Conservation (phyloP, 2,113 vertebrate genomes). For the Sturnira hondurensis region DNA sequence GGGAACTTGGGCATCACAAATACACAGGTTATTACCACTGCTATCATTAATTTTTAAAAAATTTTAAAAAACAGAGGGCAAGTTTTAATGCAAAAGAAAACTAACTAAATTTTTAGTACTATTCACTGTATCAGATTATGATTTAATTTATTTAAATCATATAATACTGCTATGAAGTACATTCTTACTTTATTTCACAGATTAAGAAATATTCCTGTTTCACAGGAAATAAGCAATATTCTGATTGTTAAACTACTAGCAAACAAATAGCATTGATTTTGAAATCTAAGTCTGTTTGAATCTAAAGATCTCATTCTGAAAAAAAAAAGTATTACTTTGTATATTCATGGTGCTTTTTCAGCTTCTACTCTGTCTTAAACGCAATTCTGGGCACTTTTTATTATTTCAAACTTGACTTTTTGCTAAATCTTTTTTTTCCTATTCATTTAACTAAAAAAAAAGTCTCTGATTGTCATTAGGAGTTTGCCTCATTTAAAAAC, state of each 20-base stretch:
- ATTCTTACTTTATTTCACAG: not conserved
- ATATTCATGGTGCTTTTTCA: not conserved
- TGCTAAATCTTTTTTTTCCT: not conserved
- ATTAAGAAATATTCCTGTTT: not conserved
- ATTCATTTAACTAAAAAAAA: not conserved
- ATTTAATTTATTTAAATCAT: not conserved
- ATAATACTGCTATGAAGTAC: not conserved
- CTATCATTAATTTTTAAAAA: not conserved
- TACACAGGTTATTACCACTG: not conserved
- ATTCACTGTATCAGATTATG: not conserved
- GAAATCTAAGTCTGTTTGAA: not conserved
- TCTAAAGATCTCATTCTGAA: not conserved
- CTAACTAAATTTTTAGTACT: not conserved
- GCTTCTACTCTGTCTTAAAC: not conserved
- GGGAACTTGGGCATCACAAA: not conserved
- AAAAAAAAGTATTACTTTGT: not conserved
- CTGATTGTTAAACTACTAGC: not conserved
- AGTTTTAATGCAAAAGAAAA: not conserved
- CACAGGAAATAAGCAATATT: not conserved
- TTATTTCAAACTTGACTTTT: not conserved
- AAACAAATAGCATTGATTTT: not conserved
- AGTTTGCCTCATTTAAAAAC: not conserved
- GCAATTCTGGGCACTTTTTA: not conserved
- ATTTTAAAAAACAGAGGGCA: not conserved
- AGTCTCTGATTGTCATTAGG: not conserved